A percentile compares a stretch with the other conserved stretches of the same genome.
Conservation (phyloP, 2,113 vertebrate species). For the Calonectris borealis region DNA sequence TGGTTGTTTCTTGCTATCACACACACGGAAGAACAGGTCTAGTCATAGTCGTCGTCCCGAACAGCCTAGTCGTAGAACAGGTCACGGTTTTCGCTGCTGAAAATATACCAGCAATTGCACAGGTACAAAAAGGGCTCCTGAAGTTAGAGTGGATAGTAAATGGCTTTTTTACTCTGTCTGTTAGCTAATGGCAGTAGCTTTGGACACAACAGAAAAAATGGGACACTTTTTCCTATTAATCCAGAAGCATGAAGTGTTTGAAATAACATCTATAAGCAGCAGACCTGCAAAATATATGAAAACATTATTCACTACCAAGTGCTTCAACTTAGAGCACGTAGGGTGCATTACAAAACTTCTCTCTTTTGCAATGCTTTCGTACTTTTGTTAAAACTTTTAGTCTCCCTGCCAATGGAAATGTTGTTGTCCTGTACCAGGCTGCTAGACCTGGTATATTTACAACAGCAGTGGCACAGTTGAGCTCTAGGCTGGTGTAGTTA, state of each 20-base stretch:
- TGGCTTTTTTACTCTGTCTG: background rate
- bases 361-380: background rate
- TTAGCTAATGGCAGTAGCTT: background rate
- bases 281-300: background rate
- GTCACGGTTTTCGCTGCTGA: background rate
- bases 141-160: background rate
- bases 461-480: background rate
- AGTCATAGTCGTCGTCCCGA: accelerated
- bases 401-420: background rate
- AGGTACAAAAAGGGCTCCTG: background rate
- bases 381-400: background rate
- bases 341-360: background rate
- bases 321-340: background rate
- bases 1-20: background rate
- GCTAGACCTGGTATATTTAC: background rate
- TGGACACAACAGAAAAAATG: background rate
- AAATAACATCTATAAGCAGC: background rate
- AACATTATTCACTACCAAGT: background rate
- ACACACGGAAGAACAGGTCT: background rate
- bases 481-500: background rate
- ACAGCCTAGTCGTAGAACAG: background rate
- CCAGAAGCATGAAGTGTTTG: background rate
- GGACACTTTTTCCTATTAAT: background rate
- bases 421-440: background rate
- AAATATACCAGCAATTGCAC: background rate